Conservation (phyloP, 2,797 vertebrate species). For the Hapalemur alaotrensis region DNA sequence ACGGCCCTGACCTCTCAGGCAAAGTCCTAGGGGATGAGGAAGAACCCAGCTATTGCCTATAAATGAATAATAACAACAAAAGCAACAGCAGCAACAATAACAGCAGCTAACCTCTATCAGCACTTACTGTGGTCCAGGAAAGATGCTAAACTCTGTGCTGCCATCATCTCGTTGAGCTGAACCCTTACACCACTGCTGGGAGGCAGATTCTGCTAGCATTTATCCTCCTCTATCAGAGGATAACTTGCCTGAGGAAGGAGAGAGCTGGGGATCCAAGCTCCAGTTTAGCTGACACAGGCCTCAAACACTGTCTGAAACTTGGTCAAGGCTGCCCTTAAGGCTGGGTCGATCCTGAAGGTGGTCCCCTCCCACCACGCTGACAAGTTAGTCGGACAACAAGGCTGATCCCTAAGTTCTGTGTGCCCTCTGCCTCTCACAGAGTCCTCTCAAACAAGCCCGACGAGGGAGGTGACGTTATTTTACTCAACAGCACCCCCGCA, state of each 20-base stretch:
- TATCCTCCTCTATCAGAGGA: not conserved
- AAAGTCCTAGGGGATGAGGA: not conserved
- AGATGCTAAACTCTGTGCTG: accelerated
- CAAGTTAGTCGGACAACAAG: not conserved
- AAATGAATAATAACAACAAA: not conserved
- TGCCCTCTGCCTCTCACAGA: not conserved
- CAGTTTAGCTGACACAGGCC: not conserved
- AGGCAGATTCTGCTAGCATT: not conserved
- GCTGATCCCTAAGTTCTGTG: accelerated
- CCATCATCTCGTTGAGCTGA: accelerated
- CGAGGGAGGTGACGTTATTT: not conserved
- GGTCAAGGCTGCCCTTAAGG: not conserved
- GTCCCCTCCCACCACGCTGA: accelerated
- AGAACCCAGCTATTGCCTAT: not conserved
- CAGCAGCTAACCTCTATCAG: accelerated
- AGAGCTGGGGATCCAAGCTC: not conserved
- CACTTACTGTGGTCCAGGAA: not conserved
- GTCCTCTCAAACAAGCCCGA: not conserved
- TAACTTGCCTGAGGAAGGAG: not conserved
- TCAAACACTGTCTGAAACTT: not conserved
- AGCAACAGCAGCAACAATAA: not conserved
- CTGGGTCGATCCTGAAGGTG: accelerated
- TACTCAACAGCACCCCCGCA: accelerated
- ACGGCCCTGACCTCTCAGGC: not conserved
- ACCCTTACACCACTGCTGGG: not conserved